Evolutionary conservation across 2,113 vertebrate species (phyloP).

Genomic region (Rhinichthys klamathensis): DNA sequence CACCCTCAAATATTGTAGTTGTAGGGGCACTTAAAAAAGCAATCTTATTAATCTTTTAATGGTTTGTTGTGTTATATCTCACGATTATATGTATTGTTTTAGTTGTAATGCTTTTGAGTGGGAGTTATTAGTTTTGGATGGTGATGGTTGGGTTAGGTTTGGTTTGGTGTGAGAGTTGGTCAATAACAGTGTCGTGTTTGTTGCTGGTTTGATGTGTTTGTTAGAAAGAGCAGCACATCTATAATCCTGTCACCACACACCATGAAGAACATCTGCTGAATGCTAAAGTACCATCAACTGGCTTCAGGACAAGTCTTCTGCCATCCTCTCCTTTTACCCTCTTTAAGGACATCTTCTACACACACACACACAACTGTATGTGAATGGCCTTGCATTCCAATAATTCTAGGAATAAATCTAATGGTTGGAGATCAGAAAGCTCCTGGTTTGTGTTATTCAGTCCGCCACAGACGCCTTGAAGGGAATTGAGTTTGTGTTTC

Average conservation of each 20-base stretch:
- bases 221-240: constrained; percentile 35
- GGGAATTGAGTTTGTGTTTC: constrained; percentile 36
- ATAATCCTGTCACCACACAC: constrained; percentile 47
- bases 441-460: background rate
- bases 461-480: background rate
- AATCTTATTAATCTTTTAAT: background rate
- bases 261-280: constrained; percentile 41
- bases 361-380: background rate
- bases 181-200: background rate
- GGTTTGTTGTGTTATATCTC: background rate
- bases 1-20: no score
- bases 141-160: background rate
- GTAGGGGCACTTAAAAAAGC: background rate
- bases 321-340: background rate
- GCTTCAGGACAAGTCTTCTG: constrained; percentile 13
- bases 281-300: constrained; percentile 31
- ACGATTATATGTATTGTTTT: background rate
- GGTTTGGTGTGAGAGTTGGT: background rate
- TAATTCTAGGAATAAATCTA: constrained; percentile 30
- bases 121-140: background rate
- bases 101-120: background rate
- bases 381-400: background rate
- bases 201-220: constrained; percentile 37
- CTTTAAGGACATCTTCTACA: constrained; percentile 23
- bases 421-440: constrained; percentile 31